phyloP scores from a whole-genome alignment of 2,113 vertebrate species.

The Lipophrys pholis region DNA sequence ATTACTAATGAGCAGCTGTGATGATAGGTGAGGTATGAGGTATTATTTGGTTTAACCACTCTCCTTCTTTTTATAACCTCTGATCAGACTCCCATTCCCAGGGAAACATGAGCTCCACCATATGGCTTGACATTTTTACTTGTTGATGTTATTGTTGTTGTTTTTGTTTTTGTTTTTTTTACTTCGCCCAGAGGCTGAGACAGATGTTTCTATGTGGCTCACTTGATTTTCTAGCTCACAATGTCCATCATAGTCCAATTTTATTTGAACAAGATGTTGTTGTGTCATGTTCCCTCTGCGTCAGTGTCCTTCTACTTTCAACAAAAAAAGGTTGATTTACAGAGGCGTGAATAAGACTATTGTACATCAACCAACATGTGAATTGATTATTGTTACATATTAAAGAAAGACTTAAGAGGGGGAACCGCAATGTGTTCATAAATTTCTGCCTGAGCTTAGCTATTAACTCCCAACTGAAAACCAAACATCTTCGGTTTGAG shows the following conservation, averaged over 20 bases:
- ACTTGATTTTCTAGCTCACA: constrained; percentile 38
- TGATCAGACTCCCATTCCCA: constrained; percentile 23
- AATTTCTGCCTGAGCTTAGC: constrained; percentile 2
- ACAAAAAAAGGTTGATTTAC: no score
- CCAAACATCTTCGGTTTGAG: background rate
- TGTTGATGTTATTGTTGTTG: constrained; percentile 38
- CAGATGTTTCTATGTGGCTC: constrained; percentile 69
- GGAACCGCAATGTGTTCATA: background rate
- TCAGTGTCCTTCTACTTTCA: background rate
- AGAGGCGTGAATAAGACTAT: background rate
- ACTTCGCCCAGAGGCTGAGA: constrained; percentile 31
- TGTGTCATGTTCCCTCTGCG: background rate
- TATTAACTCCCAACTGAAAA: constrained; percentile 29
- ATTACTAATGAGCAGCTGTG: constrained; percentile 51
- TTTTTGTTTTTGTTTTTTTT: constrained; percentile 15
- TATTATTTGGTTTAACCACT: constrained; percentile 33
- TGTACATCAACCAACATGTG: background rate
- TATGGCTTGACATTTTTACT: constrained; percentile 37
- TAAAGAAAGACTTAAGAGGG: constrained; percentile 1
- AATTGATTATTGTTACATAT: background rate
- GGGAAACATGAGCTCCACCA: constrained; percentile 8
- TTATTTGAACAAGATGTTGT: constrained; percentile 39
- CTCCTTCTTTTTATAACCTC: constrained; percentile 6
- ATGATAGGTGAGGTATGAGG: constrained; percentile 18
- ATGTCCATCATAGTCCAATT: constrained; percentile 23